Conservation (phyloP, 2,113 vertebrate species). For the Panurus biarmicus region DNA sequence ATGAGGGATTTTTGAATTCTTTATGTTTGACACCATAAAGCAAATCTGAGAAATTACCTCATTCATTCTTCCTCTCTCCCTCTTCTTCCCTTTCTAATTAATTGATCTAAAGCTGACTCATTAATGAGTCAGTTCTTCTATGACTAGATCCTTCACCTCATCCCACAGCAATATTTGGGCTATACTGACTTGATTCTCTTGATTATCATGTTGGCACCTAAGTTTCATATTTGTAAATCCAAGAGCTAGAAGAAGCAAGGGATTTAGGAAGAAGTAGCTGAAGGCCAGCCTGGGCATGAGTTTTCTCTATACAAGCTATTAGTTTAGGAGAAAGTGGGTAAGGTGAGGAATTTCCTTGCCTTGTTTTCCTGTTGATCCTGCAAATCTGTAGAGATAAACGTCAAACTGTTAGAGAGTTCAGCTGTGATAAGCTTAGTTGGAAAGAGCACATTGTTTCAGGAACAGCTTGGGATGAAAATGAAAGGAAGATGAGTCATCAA, state of each 20-base stretch:
- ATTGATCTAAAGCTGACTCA: neutral
- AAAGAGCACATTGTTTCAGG: neutral
- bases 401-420: neutral
- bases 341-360: neutral
- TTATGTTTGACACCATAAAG: neutral
- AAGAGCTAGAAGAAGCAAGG: neutral
- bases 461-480: constrained; percentile 13
- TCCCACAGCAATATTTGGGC: neutral
- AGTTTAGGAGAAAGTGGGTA: neutral
- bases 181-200: neutral
- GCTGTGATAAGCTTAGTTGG: neutral
- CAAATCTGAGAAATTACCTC: neutral
- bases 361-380: neutral
- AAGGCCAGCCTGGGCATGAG: neutral
- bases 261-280: neutral
- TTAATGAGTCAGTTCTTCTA: neutral
- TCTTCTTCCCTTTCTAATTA: neutral
- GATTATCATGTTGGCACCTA: neutral
- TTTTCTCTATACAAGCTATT: neutral
- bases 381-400: neutral
- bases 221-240: neutral
- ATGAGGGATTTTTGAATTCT: neutral
- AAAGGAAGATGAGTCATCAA: constrained; percentile 28
- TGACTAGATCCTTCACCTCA: neutral
- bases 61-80: neutral